phyloP scores from a whole-genome alignment of 2,113 vertebrate genomes.

The Pagrus major region DNA sequence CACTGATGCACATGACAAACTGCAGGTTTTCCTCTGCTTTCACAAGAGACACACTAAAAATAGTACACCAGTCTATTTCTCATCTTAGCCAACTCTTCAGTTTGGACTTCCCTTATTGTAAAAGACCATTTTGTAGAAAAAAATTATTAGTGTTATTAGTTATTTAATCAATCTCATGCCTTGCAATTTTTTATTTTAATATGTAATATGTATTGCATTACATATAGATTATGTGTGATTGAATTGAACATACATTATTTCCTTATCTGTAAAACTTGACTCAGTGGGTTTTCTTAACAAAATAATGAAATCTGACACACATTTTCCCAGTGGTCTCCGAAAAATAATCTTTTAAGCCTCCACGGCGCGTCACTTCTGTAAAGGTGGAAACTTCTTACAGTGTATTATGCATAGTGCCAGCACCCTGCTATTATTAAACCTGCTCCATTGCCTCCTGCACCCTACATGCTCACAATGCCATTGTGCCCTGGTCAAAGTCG shows the following conservation, averaged over 20 bases:
- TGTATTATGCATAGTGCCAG: constrained; percentile 28
- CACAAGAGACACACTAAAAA: constrained; percentile 10
- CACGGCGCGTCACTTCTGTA: background rate
- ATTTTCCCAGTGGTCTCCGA: background rate
- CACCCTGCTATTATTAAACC: constrained; percentile 61
- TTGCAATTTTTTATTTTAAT: too few species aligned
- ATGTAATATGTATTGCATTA: too few species aligned
- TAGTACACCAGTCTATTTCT: background rate
- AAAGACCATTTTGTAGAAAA: background rate
- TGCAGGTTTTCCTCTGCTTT: background rate
- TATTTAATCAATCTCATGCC: background rate
- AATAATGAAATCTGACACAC: background rate
- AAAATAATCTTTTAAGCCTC: background rate
- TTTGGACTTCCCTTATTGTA: background rate
- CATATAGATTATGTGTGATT: too few species aligned
- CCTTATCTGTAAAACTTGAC: background rate
- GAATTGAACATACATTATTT: too few species aligned
- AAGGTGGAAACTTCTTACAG: constrained; percentile 26
- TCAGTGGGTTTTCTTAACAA: too few species aligned
- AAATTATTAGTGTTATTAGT: too few species aligned
- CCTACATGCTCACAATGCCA: constrained; percentile 36
- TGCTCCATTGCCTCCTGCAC: constrained; percentile 13
- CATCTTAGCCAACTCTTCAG: background rate
- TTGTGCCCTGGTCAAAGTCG: constrained; percentile 60
- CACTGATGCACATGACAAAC: background rate